phyloP scores from a whole-genome alignment of 2,113 vertebrate species.

The Ranitomeya imitator region DNA sequence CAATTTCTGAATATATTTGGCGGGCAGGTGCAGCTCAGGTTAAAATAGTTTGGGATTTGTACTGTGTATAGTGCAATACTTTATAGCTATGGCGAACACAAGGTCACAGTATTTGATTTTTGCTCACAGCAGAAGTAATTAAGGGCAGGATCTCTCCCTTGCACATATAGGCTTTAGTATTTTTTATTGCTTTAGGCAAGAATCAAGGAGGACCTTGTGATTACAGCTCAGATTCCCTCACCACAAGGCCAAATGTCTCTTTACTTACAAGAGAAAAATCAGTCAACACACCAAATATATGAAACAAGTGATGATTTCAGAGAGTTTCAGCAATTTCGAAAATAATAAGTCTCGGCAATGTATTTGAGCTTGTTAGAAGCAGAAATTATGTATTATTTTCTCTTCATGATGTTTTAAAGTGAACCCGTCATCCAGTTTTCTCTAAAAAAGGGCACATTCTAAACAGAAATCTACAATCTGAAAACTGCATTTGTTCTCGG shows the following conservation, averaged over 20 bases:
- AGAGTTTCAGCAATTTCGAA: conserved; percentile 11
- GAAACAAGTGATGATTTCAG: conserved; percentile 20
- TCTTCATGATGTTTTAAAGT: background rate
- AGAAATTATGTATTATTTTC: conserved; percentile 7
- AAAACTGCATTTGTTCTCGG: no score
- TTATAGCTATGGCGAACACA: conserved; percentile 44
- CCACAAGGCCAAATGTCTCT: conserved; percentile 54
- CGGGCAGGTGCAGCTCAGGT: conserved; percentile 7
- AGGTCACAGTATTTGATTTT: conserved; percentile 48
- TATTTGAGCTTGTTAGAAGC: background rate
- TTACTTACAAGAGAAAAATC: conserved; percentile 36
- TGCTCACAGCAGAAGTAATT: conserved; percentile 56
- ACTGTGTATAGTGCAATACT: conserved; percentile 38
- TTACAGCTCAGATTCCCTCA: conserved; percentile 42
- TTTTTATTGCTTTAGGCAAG: conserved; percentile 52
- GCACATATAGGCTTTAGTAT: conserved; percentile 45
- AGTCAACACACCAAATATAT: conserved; percentile 16
- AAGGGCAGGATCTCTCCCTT: conserved; percentile 53
- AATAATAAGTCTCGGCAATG: background rate
- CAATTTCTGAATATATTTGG: conserved; percentile 18
- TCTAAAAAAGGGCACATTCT: no score
- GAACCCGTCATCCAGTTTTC: no score
- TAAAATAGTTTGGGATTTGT: conserved; percentile 44
- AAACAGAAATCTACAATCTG: no score
- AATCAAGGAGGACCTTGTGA: conserved; percentile 53